A percentile compares a stretch with the other conserved stretches of the same genome.
Conservation (phyloP, 2,113 vertebrate species). For the Myiopsitta monachus region DNA sequence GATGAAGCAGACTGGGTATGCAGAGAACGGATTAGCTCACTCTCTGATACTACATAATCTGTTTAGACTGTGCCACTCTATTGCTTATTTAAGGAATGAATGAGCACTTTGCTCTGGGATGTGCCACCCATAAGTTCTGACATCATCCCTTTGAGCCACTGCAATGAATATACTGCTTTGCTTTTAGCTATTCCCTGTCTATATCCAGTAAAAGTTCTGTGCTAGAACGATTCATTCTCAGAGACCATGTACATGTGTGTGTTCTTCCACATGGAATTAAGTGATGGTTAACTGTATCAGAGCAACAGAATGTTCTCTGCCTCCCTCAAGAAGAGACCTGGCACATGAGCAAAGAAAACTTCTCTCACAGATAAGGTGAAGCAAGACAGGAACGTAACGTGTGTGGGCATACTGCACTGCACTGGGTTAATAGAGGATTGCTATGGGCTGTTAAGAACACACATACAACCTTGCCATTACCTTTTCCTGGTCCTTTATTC, state of each 20-base stretch:
- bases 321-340: neutral
- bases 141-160: conserved; percentile 27
- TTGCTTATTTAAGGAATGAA: conserved; percentile 49
- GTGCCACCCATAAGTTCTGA: conserved; percentile 27
- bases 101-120: neutral
- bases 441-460: neutral
- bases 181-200: neutral
- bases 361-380: neutral
- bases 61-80: conserved; percentile 42
- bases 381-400: neutral
- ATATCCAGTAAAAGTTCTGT: neutral
- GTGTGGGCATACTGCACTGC: neutral
- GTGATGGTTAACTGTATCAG: neutral
- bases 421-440: neutral
- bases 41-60: conserved; percentile 50
- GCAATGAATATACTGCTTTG: neutral
- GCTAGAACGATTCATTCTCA: neutral
- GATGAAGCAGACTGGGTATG: neutral
- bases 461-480: neutral
- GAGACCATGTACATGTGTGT: accelerated
- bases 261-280: neutral
- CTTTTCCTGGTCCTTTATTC: neutral
- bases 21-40: conserved; percentile 4
- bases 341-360: neutral
- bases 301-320: neutral